Base-by-base conservation (phyloP, 2,113 vertebrate species). In the Bubo bubo region DNA sequence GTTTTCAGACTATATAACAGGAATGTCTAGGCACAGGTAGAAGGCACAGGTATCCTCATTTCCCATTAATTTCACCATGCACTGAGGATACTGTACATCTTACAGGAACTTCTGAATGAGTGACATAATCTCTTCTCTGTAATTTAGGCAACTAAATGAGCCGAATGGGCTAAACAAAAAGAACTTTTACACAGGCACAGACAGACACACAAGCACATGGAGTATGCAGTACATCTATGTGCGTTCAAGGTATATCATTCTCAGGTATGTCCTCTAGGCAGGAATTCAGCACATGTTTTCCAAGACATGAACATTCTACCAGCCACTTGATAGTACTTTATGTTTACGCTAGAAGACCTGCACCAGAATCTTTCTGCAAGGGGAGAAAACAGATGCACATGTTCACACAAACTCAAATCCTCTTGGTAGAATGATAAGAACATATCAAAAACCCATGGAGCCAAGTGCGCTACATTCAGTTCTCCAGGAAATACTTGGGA, bases 371-470 rank as follows among this genome's bases (percentile, higher is more conserved):
- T 26, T 66, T 70, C 23, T 84, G 35, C 12, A 77, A 55, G 34
- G 21, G 50, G 6, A 66, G 34, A 76, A 90, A 74, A 1, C 23
- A 34, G 47, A 60, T 19, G 8, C 16, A 50, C 5, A 23, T 60
- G 23, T 34, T 74, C 39, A 70, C 20, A 62, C 30, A 59, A 81
- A 18, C n/a, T 70, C 15, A 90, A 12, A 73, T 81, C 13, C 30
- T 66, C 22, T 32, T 26, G 22, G 8, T 93, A 80, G 93, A 20
- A 35, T 60, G 4, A 9, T 66, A 71, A 73, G 39, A 79, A n/a
- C 5, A 4, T 39, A 71, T 43, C 37, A 82, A 56, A 74, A 16
- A 49, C 0, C 0, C 10, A 34, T 12, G 17, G 23, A 67, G 13
- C 6, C 17, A 79, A 85, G 86, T 10, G 12, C 0, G 0, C 12